These are phyloP conservation scores for Chiridota heheva DNA, from an alignment of 35 echinoderm and acorn worm genomes.

Conservation along the genomic window DNA sequence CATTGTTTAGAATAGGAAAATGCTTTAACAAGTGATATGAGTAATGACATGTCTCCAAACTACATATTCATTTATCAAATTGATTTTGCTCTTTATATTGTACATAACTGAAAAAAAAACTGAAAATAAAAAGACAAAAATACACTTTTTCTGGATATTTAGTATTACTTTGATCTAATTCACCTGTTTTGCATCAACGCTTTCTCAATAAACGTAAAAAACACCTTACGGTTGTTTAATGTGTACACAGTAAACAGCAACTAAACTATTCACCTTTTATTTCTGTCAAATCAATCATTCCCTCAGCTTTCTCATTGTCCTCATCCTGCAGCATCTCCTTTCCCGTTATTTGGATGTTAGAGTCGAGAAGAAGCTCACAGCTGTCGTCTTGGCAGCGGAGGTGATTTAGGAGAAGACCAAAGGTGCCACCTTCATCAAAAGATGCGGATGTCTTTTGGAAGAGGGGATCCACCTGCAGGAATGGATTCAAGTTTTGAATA, in stretches of 20 bases:
- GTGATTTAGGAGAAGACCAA: constrained; percentile 84
- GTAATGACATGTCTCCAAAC: background rate
- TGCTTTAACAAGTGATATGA: background rate
- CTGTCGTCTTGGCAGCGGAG: constrained; percentile 62
- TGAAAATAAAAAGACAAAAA: no score
- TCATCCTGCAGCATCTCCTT: background rate
- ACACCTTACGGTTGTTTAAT: no score
- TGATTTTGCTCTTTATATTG: background rate
- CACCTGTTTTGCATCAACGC: no score
- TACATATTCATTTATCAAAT: background rate
- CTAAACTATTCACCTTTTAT: constrained; percentile 90
- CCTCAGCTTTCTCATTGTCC: constrained; percentile 18
- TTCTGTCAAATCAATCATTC: constrained; percentile 68
- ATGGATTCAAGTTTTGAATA: background rate
- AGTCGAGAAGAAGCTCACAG: constrained; percentile 89
- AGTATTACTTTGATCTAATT: no score
- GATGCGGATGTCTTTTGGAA: constrained; percentile 91
- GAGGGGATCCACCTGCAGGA: constrained; percentile 77
- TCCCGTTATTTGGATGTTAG: constrained; percentile 42
- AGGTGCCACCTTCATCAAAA: constrained; percentile 95
- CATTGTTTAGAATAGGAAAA: background rate
- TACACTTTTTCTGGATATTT: no score
- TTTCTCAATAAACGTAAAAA: no score
- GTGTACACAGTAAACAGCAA: no score
- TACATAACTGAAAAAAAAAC: no score